Evolutionary conservation across 2,888 invertebrate genomes (phyloP), one percentile per base, ranked within the genome.

Genomic region (Stenodera caucasica): DNA sequence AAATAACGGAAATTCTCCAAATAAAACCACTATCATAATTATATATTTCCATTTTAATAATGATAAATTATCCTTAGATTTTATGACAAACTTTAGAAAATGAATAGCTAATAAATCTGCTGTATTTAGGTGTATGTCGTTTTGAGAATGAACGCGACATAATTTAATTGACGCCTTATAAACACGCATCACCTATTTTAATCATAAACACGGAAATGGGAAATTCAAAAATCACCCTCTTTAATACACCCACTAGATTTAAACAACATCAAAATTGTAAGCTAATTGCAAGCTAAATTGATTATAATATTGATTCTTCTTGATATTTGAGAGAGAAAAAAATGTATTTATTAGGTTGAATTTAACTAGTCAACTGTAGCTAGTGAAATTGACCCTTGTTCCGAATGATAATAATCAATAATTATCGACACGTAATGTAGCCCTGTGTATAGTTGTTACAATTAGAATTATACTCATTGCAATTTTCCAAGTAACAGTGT

Each of bases 131-230:
- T 37, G 0, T 37, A 21, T 45, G 45, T 45, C 21, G 21, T 45
- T 45, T 45, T 21, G 45, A 45, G 21, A 15, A 45, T 45, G 45
- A 45, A 45, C 21, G 21, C 45, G 45, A 45, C 45, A 45, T 45
- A 45, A 45, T 45, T 45, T 45, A 45, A 45, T 45, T 45, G 45
- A 45, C 45, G 45, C 45, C 45, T 45, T 45, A 45, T 45, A 45
- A 45, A 18, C 45, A 45, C 45, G 45, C 45, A 45, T 45, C 45
- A 21, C 45, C 12, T 18, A 45, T 45, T 45, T 21, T 45, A 21
- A 45, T 45, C 45, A 45, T 11, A 18, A 5, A 45, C 45, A 45
- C 45, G 45, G 45, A 45, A 45, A 45, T 21, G 8, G 21, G 11
- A 45, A 18, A 21, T 45, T 15, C 9, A 15, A 14, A 14, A 37